phyloP scores from a whole-genome alignment of 2,113 vertebrate genomes.

The Naja naja region DNA sequence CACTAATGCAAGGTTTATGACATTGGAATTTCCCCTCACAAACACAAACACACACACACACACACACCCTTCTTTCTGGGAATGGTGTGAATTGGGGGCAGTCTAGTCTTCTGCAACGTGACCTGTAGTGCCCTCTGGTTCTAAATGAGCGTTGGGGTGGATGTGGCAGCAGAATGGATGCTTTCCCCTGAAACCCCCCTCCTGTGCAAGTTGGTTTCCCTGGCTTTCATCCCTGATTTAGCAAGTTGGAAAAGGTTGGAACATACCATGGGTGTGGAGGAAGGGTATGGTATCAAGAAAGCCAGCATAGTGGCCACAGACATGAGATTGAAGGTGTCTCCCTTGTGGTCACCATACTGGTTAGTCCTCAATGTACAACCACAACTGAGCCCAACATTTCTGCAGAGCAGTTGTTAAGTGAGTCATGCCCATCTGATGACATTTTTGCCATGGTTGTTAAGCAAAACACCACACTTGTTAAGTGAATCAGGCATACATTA shows the following conservation, averaged over 20 bases:
- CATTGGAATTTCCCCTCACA: not conserved
- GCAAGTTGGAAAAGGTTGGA: not conserved
- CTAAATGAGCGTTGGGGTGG: not conserved
- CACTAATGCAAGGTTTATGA: conserved; percentile 57
- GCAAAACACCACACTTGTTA: not conserved
- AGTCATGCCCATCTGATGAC: not conserved
- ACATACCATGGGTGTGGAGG: not conserved
- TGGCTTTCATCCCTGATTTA: not conserved
- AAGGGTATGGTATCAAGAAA: not conserved
- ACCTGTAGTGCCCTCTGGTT: not conserved
- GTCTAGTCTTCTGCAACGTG: not conserved
- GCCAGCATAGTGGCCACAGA: not conserved
- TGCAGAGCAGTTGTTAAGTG: not conserved
- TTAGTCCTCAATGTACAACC: not conserved
- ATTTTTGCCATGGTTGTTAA: not conserved
- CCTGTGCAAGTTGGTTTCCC: not conserved
- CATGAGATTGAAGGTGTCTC: not conserved
- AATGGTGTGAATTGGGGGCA: not conserved
- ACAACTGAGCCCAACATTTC: not conserved
- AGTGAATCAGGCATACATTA: not conserved
- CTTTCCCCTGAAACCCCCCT: not conserved
- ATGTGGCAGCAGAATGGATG: not conserved
- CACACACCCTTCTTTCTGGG: conserved; percentile 4
- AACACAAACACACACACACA: not conserved
- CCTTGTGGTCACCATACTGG: not conserved